phyloP scores from a whole-genome alignment of 2,888 invertebrate genomes.

The Podabrus alpinus region DNA sequence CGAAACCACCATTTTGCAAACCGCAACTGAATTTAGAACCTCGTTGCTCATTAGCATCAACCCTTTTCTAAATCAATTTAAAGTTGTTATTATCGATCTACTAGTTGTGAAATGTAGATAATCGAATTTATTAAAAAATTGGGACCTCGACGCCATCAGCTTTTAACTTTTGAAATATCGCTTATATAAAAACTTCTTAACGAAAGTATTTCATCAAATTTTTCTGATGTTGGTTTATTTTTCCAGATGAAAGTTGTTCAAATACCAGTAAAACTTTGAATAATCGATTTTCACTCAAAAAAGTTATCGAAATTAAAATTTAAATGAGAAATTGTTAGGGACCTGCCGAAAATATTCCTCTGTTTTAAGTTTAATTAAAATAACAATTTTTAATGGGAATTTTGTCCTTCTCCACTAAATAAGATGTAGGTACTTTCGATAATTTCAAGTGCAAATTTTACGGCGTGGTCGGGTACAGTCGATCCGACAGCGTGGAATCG shows the following conservation, averaged over 20 bases:
- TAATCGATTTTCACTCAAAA: background rate
- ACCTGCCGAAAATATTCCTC: background rate
- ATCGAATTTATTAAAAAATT: background rate
- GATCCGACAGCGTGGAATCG: background rate
- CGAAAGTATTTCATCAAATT: background rate
- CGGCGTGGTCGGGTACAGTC: background rate
- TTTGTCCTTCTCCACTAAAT: background rate
- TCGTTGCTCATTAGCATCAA: background rate
- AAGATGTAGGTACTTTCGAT: too few relatives aligned
- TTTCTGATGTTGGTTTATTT: background rate
- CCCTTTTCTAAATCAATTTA: slow-evolving; percentile 1
- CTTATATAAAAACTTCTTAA: background rate
- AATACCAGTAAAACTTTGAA: background rate
- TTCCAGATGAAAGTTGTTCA: background rate
- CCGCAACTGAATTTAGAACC: slow-evolving; percentile 1
- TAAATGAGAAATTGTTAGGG: background rate
- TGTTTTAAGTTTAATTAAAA: background rate
- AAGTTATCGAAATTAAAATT: background rate
- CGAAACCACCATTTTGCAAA: background rate
- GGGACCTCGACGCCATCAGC: background rate
- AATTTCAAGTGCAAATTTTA: background rate
- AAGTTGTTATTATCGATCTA: background rate
- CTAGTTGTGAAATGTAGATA: background rate
- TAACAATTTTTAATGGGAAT: background rate
- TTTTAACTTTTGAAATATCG: background rate